Base-by-base conservation (phyloP, 2,113 vertebrate species). In the Ptilonorhynchus violaceus region DNA sequence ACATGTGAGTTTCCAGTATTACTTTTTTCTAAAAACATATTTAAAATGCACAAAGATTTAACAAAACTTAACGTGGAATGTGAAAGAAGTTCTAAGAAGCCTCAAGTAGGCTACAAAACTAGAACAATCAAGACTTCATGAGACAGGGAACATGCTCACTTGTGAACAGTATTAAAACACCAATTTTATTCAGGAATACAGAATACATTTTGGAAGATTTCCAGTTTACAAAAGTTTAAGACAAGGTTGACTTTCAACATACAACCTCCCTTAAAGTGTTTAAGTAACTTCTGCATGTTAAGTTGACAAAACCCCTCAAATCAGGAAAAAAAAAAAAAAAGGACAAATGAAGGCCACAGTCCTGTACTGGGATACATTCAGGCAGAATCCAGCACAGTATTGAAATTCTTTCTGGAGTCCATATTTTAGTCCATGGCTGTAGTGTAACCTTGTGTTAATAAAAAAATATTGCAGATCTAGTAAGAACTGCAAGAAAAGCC, bases 161-260 rank as follows among this genome's bases (percentile, higher is more conserved):
- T 55, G 33, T 16, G 39, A 89, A 94, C 79, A 95, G 81, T 94
- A 93, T 87, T 88, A 97, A 96, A 97, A 92, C 86, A 74, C 46
- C 80, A 80, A 94, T 82, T 98, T 98, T 98, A 98, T 98, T 98
- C 79, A 88, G 91, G 88, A 97, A 96, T 97, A 98, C 52, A 96
- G 95, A 96, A 94, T 88, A 96, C 89, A 96, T 56, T 92, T 96
- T 92, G 49, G 9, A 97, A 94, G 82, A 80, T 69, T 97, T 97
- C 97, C 97, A 97, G 97, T 97, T 97, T 96, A 96, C 91, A 85
- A 89, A 89, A 95, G 67, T 74, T 92, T 75, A 96, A 92, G 94
- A 86, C 72, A 82, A 78, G 56, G 10, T 0, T 81, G 78, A 24
- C 20, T 68, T 85, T 84, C 69, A 55, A 76, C 25, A 73, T 37